These are phyloP conservation scores for Tipula lateralis DNA, from an alignment of 2,888 invertebrate genomes.

Conservation along the genomic window DNA sequence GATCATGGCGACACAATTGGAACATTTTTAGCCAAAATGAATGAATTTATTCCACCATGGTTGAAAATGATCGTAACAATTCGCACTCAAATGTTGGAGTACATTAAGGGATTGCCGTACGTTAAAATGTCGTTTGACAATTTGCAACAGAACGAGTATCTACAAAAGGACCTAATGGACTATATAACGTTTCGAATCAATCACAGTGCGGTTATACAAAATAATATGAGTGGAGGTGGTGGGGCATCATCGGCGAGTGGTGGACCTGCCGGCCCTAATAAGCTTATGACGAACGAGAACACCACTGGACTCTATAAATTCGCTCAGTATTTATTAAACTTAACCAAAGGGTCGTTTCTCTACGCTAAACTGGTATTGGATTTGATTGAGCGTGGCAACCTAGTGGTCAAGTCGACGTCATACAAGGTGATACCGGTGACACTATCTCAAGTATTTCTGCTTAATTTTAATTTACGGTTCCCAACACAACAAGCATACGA, in stretches of 20 bases:
- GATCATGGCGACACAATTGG: conserved; percentile 92
- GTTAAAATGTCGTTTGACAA: conserved; percentile 70
- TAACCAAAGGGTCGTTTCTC: conserved; percentile 85
- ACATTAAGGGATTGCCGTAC: conserved; percentile 78
- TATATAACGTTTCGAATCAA: conserved; percentile 80
- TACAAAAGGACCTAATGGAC: conserved; percentile 81
- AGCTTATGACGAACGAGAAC: conserved; percentile 38
- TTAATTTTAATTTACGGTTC: conserved; percentile 88
- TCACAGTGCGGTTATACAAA: conserved; percentile 75
- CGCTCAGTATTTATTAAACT: conserved; percentile 73
- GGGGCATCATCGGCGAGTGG: conserved; percentile 55
- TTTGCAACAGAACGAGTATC: conserved; percentile 59
- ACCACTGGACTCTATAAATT: conserved; percentile 71
- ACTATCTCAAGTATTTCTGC: conserved; percentile 80
- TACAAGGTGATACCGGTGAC: conserved; percentile 89
- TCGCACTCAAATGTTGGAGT: conserved; percentile 74
- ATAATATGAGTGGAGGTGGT: conserved; percentile 63
- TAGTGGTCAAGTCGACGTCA: conserved; percentile 88
- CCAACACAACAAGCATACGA: conserved; percentile 87
- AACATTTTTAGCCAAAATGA: conserved; percentile 72
- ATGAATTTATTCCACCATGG: conserved; percentile 71
- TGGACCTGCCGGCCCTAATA: conserved; percentile 51
- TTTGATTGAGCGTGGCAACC: conserved; percentile 83
- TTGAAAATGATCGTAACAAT: conserved; percentile 85
- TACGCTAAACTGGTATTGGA: conserved; percentile 89